Evolutionary conservation across 2,888 invertebrate species (phyloP).

Genomic region (Brenthis hecate): DNA sequence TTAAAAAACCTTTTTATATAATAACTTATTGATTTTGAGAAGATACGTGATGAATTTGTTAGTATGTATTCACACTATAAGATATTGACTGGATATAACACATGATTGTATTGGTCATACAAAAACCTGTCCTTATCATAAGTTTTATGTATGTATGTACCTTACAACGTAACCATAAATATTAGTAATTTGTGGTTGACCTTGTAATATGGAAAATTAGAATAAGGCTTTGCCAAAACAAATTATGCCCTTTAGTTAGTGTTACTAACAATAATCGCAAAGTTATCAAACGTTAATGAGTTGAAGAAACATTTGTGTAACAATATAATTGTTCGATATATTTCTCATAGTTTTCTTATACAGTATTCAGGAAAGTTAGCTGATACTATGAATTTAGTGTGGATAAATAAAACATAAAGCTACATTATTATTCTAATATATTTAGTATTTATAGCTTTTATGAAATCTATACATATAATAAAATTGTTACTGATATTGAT

Average conservation of each 20-base stretch:
- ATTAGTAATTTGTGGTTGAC: neutral
- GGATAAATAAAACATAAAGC: neutral
- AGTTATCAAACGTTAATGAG: conserved; percentile 29
- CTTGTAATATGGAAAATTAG: conserved; percentile 1
- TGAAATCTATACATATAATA: no score
- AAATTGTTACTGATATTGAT: no score
- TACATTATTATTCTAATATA: neutral
- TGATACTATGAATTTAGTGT: neutral
- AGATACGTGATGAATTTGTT: no score
- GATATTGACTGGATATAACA: no score
- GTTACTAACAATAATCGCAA: conserved; percentile 27
- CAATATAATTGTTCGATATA: conserved; percentile 26
- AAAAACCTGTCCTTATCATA: neutral
- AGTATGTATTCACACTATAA: no score
- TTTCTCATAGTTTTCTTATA: neutral
- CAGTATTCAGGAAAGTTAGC: neutral
- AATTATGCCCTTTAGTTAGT: conserved; percentile 1
- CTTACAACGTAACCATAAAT: conserved; percentile 1
- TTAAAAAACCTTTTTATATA: no score
- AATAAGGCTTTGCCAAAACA: neutral
- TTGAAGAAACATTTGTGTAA: conserved; percentile 34
- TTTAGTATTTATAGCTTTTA: no score
- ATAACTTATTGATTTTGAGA: no score
- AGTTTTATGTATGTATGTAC: neutral
- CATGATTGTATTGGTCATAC: no score